phyloP scores from a whole-genome alignment of 2,113 vertebrate genomes.

The Caloenas nicobarica region DNA sequence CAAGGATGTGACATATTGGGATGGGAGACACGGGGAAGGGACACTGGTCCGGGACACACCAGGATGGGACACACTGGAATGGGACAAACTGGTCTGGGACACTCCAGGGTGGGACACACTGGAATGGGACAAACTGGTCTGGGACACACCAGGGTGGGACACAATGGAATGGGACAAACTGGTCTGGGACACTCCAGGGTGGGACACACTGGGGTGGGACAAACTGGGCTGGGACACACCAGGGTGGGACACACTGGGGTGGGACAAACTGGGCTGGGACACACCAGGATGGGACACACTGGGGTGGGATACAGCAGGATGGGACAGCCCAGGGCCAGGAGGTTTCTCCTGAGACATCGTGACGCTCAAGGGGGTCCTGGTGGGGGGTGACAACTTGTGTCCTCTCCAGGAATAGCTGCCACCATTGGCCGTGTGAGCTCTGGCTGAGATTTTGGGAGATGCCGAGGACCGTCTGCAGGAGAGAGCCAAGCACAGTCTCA shows the following conservation, averaged over 20 bases:
- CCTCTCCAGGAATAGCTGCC: accelerated
- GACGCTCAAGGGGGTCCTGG: accelerated
- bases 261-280: background rate
- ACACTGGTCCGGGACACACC: accelerated
- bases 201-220: background rate
- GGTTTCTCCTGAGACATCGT: accelerated
- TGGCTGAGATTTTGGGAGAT: background rate
- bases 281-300: background rate
- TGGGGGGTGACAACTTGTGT: background rate
- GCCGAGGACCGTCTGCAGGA: background rate
- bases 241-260: too few species aligned
- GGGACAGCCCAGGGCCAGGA: too few species aligned
- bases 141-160: too few species aligned
- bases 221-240: background rate
- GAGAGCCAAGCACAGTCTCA: background rate
- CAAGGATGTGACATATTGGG: too few species aligned
- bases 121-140: background rate
- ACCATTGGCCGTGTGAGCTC: background rate
- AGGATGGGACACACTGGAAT: accelerated
- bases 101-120: background rate
- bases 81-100: accelerated
- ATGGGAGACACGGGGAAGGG: background rate
- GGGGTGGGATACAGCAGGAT: accelerated
- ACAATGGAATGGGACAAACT: too few species aligned
- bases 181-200: background rate